phyloP scores from a whole-genome alignment of 2,113 vertebrate species.

The Caretta caretta region DNA sequence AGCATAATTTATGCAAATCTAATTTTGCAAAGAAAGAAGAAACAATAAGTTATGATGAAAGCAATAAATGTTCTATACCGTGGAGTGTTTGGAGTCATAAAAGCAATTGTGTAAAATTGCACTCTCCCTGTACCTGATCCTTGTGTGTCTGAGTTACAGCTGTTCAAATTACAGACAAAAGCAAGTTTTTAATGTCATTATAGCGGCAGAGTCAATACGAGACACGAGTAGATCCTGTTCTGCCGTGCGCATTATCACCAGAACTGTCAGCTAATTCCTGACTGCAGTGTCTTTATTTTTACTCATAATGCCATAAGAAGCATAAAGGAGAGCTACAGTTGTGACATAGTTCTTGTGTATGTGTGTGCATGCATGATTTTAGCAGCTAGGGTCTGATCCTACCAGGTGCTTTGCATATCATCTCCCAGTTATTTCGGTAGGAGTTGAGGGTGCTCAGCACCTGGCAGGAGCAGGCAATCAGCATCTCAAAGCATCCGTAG shows the following conservation, averaged over 20 bases:
- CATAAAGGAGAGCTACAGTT: rapidly evolving
- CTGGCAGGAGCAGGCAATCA: rapidly evolving
- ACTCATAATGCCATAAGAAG: background rate
- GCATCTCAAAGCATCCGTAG: rapidly evolving
- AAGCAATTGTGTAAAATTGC: background rate
- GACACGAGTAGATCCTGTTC: background rate
- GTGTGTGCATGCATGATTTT: background rate
- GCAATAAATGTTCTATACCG: background rate
- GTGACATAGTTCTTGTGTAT: background rate
- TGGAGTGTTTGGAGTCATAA: background rate
- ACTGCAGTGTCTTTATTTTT: background rate
- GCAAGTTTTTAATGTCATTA: background rate
- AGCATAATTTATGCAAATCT: background rate
- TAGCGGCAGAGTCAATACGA: background rate
- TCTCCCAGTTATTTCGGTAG: rapidly evolving
- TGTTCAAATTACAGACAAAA: background rate
- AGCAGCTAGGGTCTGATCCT: background rate
- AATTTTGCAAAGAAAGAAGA: background rate
- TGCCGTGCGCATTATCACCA: rapidly evolving
- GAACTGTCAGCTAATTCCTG: background rate
- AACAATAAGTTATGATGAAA: background rate
- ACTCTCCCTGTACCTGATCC: background rate
- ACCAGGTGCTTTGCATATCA: rapidly evolving
- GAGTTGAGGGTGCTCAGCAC: rapidly evolving
- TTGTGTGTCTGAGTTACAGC: background rate